Evolutionary conservation across 2,888 invertebrate genomes (phyloP).

Genomic region (Cantharis lateralis): DNA sequence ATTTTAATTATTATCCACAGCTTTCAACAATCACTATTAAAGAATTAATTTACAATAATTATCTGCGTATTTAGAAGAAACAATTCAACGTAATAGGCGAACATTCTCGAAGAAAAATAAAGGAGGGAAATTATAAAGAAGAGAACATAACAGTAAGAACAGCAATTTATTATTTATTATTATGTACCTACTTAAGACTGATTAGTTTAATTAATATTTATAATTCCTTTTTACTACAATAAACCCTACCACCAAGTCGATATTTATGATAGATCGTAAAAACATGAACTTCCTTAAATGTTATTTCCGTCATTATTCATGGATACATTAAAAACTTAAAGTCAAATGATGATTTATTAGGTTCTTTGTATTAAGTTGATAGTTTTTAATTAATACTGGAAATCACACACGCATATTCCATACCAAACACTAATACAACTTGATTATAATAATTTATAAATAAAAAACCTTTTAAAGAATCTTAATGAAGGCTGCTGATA

Average conservation of each 20-base stretch:
- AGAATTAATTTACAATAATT: background rate
- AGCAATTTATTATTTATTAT: background rate
- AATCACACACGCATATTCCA: background rate
- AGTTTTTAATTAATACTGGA: constrained; percentile 1
- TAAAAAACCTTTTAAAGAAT: background rate
- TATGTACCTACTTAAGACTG: background rate
- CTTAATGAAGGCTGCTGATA: background rate
- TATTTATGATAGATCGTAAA: background rate
- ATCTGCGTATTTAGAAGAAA: background rate
- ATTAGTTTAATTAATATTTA: background rate
- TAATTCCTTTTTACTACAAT: background rate
- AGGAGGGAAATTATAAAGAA: background rate
- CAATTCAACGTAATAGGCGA: background rate
- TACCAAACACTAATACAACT: background rate
- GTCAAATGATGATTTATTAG: constrained; percentile 5
- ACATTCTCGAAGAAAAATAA: background rate
- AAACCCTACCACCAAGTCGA: background rate
- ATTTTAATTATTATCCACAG: background rate
- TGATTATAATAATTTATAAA: background rate
- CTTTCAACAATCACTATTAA: background rate
- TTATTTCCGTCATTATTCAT: background rate
- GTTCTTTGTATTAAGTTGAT: background rate
- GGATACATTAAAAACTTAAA: background rate
- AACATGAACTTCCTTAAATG: constrained; percentile 3
- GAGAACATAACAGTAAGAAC: background rate